Base-by-base conservation (phyloP, 2,797 vertebrate genomes). In the Sebastes elongatus region DNA sequence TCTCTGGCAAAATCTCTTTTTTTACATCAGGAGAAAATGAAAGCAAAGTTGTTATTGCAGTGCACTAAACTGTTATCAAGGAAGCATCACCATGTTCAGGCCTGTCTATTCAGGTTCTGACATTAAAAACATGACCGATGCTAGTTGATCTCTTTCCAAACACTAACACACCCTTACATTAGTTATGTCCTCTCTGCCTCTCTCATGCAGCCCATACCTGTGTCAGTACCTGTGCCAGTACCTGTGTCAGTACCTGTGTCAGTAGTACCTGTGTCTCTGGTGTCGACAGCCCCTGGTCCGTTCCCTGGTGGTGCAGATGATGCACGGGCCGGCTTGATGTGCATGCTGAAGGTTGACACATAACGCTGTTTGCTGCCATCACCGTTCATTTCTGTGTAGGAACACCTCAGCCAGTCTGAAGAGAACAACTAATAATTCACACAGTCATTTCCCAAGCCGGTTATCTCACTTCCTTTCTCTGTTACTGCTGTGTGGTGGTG, bases 341-440 rank as follows among this genome's bases (percentile, higher is more conserved):
- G 84, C 52, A 95, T 90, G 84, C 46, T 93, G 80, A 95, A 87
- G 42, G 94, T 95, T 8, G 95, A 95, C 83, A 95, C 94, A 56
- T 92, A 95, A 13, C 77, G 89, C 79, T 70, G 83, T 69, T 91
- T 79, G 64, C 84, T 81, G 68, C 83, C 79, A 52, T 90, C 77
- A 13, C 86, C 57, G 3, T 85, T 95, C 95, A 96, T 96, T 81
- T 90, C 85, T 81, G n/a, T 53, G 35, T 28, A 10, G 60, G 76
- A 9, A 60, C 25, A 38, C 23, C 46, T 11, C 10, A 8, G 46
- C 27, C 66, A 9, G 49, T 88, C 55, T 71, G 38, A 74, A 13
- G 16, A 1, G 13, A 82, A 57, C 1, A 71, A 42, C 61, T 69
- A 79, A 53, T 22, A 75, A 69, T 74, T 84, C 35, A 93, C 82